phyloP scores from a whole-genome alignment of 30 jellyfish, hydroid and myxozoan species.

The Phacellophora camtschatica region DNA sequence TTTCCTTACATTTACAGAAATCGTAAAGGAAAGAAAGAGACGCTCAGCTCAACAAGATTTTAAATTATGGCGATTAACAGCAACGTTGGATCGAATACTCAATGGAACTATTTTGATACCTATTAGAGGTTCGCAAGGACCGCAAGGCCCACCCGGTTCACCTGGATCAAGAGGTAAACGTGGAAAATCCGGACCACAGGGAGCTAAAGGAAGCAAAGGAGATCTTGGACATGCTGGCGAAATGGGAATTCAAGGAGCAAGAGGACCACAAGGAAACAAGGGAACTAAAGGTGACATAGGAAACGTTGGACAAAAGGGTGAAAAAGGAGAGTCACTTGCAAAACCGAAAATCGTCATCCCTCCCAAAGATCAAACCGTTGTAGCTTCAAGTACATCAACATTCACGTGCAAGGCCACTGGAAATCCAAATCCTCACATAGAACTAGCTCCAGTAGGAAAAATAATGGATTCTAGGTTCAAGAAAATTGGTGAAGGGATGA shows the following conservation, averaged over 20 bases:
- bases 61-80: neutral
- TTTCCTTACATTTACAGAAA: no score
- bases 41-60: neutral
- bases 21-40: neutral
- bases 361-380: neutral
- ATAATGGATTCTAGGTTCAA: no score
- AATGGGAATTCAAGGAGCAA: neutral
- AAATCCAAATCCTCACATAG: slow-evolving; percentile 1
- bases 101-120: neutral
- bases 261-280: neutral
- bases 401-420: slow-evolving; percentile 14
- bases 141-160: neutral
- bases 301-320: neutral
- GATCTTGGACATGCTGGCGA: neutral
- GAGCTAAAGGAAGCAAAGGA: neutral
- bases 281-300: neutral
- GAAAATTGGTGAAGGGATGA: neutral
- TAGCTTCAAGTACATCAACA: neutral
- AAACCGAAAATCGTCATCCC: neutral
- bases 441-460: neutral
- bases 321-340: neutral
- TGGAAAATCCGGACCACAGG: slow-evolving; percentile 28
- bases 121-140: neutral
- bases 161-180: slow-evolving; percentile 3
- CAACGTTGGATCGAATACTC: neutral